Base-by-base conservation (phyloP, 1,140 invertebrate species). In the Drosophila parabipectinata region DNA sequence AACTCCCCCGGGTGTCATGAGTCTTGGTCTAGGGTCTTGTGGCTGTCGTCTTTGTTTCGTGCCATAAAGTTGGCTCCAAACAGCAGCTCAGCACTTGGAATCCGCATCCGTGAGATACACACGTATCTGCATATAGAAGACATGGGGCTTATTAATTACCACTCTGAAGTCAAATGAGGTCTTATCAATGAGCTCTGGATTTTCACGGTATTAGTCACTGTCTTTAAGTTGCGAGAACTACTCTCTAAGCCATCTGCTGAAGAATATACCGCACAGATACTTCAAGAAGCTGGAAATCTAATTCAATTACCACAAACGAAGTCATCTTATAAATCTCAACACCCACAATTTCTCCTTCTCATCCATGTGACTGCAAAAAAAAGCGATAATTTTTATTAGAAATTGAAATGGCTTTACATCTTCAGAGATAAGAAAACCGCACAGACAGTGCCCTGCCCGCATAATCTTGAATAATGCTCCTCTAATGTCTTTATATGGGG, bases 41-140 rank as follows among this genome's bases (percentile, higher is more conserved):
- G 66, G 66, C 63, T 68, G 66, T 56, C 63, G 62, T 54, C 66
- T 69, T 69, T 69, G 66, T 69, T 37, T 66, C 66, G 62, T 39
- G 32, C 63, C 62, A 67, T 64, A 67, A 67, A 67, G 59, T 63
- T 67, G 63, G 66, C 66, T 69, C 15, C 62, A 34, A 55, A 68
- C 48, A 37, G 53, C 66, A 69, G 44, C 66, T 67, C 51, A 61
- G 10, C 18, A 21, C 59, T 10, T n/a, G 18, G 59, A 21, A 52
- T 67, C 47, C 59, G 60, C 63, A 52, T 52, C 59, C 63, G 63
- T 64, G 59, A 32, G 63, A 64, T 52, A 62, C 47, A 67, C 47
- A 52, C 47, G 18, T 24, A 64, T 52, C 60, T 64, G 47, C 37
- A 64, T 67, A 47, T 28, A 32, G 9, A 32, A 4, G 6, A 39